Base-by-base conservation (phyloP, 2,113 vertebrate genomes). In the Accipiter virgatus region DNA sequence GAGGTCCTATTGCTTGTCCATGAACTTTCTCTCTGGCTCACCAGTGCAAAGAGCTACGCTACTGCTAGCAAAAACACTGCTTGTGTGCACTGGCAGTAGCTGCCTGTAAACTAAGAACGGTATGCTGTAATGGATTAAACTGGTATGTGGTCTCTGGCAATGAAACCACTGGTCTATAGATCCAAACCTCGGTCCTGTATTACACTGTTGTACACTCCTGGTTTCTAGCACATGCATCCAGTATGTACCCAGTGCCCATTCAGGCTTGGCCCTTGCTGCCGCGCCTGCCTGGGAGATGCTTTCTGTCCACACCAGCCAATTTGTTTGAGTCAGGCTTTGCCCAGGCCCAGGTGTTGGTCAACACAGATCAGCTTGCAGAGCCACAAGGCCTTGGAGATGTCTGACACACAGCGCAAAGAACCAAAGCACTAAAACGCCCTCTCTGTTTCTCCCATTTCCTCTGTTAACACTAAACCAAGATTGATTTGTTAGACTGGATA, bases 281-380 rank as follows among this genome's bases (percentile, higher is more conserved):
- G 2, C 17, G 15, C 11, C 17, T 0, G 0, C 20, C 40, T 21
- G 75, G 20, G 42, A 10, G 15, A 26, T 38, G 20, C 9, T 52
- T 74, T 79, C 48, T 48, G 48, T 31, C 38, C 48, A 42, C 11
- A 16, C 12, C 7, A 9, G 22, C 23, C 31, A 36, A 9, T 58
- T 56, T 32, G 21, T 9, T 34, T 78, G 26, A 82, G 40, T 48
- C 50, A 61, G 22, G 31, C 52, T 86, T 72, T 72, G 16, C 27
- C 27, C 52, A 72, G 50, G 38, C 34, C 22, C 17, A 14, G 10
- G 26, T 5, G 3, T 3, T 58, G 36, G 25, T 80, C 36, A 45
- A 52, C 26, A 63, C 7, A 48, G 48, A 45, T 52, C 42, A 62
- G 47, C 16, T 45, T 67, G 42, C 65, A 72, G 65, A 94, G 23